Evolutionary conservation across 2,797 vertebrate genomes (phyloP).

Genomic region (Rousettus madagascariensis): DNA sequence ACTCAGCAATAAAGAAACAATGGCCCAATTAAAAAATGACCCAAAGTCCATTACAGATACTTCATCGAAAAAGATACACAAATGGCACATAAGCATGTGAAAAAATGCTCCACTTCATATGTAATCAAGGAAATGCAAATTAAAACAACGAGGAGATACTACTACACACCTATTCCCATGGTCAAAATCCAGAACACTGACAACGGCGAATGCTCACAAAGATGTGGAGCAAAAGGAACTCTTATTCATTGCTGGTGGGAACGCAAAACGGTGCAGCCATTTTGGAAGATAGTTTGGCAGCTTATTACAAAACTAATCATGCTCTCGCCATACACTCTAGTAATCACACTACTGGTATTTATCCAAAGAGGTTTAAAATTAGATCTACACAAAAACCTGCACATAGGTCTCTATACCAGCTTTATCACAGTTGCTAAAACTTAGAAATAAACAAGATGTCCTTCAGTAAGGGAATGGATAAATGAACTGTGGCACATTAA

Average conservation of each 20-base stretch:
- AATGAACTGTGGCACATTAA: no score
- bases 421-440: no score
- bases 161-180: background rate
- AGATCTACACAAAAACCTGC: background rate
- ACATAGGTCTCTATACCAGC: no score
- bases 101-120: background rate
- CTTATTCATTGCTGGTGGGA: background rate
- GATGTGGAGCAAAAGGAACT: background rate
- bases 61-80: background rate
- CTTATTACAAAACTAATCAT: background rate
- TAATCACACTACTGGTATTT: background rate
- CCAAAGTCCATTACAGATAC: background rate
- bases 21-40: background rate
- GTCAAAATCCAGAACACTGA: background rate
- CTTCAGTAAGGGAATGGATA: no score
- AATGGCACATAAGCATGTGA: background rate
- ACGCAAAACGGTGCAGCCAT: background rate
- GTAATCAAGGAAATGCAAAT: background rate
- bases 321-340: background rate
- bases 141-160: background rate
- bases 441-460: no score
- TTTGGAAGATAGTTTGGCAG: background rate
- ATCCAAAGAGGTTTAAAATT: background rate
- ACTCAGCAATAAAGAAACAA: background rate
- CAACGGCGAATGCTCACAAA: background rate